phyloP scores from a whole-genome alignment of 2,797 vertebrate genomes.

The Poeciliopsis paucimaculata region DNA sequence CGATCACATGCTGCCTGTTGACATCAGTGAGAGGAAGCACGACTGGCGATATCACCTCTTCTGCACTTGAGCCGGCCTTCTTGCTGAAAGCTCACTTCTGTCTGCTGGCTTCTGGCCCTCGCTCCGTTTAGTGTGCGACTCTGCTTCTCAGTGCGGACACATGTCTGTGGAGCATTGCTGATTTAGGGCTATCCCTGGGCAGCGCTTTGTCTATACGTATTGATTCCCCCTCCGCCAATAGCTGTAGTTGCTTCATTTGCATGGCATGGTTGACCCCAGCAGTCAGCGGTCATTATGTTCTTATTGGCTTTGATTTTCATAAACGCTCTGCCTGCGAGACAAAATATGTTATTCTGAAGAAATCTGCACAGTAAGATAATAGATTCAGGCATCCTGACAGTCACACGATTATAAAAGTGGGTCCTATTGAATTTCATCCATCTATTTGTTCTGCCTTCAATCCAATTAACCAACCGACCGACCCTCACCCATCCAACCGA shows the following conservation, averaged over 20 bases:
- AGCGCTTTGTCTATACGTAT: constrained; percentile 52
- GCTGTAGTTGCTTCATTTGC: constrained; percentile 70
- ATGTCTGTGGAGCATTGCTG: constrained; percentile 20
- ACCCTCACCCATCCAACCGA: not conserved
- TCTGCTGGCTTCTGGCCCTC: constrained; percentile 57
- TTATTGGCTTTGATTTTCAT: constrained; percentile 82
- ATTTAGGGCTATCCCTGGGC: constrained; percentile 34
- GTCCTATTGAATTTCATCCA: not conserved
- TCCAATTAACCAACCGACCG: too few species aligned
- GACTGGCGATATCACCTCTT: constrained; percentile 61
- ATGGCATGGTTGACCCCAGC: constrained; percentile 69
- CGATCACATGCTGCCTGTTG: constrained; percentile 70
- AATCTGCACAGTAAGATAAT: not conserved
- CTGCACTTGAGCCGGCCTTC: constrained; percentile 55
- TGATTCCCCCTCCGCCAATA: constrained; percentile 49
- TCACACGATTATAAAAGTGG: not conserved
- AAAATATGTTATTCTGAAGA: constrained; percentile 20
- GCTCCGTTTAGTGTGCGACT: constrained; percentile 15
- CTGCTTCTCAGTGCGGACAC: not conserved
- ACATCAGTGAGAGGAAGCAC: constrained; percentile 69
- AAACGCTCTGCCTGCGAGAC: constrained; percentile 79
- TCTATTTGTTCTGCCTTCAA: not conserved
- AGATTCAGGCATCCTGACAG: not conserved
- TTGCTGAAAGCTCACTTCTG: constrained; percentile 72
- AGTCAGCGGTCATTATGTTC: constrained; percentile 79